Base-by-base conservation (phyloP, 1,140 invertebrate genomes). In the Meteorus sp. region DNA sequence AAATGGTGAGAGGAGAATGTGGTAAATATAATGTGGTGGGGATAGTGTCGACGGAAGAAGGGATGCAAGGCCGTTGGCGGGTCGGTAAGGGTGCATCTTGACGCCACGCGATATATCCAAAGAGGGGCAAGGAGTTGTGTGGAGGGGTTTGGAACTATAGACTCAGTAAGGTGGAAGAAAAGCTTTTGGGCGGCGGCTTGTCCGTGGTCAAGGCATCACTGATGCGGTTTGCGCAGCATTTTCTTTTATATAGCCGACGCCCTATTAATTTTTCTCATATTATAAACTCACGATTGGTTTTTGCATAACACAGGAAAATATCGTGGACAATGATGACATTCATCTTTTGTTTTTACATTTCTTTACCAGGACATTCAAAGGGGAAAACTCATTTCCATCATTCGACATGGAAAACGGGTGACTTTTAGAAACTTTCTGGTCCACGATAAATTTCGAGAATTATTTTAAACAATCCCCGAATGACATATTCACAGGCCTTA, bases 131-230 rank as follows among this genome's bases (percentile, higher is more conserved):
- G 73, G 68, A 64, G 50, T 37, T 47, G 29, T 22, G 19, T 20
- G 20, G 54, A 58, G 19, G 23, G 67, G 63, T 59, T 60, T 59
- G 62, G 35, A 68, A 9, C 22, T 41, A 45, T 37, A 51, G 35
- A 35, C 31, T 37, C 11, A 17, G 25, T 22, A 52, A 33, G 31
- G 48, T 37, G 54, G 31, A 50, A 56, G 54, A 56, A 51, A 52
- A 50, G 45, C 44, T 35, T 54, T 63, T 47, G 54, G 61, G 56
- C 61, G 55, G 60, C 59, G 63, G 69, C 69, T 79, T 77, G 76
- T 76, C 76, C 69, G 70, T 77, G 77, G 77, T 78, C 77, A 78
- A 79, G 75, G 68, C 69, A 15, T 29, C 27, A 9, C 9, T 5
- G 4, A 68, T 68, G 62, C 67, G 70, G 66, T 66, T 67, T 65